These are phyloP conservation scores for Drusus annulatus DNA, from an alignment of 1,140 invertebrate species.

Conservation along the genomic window DNA sequence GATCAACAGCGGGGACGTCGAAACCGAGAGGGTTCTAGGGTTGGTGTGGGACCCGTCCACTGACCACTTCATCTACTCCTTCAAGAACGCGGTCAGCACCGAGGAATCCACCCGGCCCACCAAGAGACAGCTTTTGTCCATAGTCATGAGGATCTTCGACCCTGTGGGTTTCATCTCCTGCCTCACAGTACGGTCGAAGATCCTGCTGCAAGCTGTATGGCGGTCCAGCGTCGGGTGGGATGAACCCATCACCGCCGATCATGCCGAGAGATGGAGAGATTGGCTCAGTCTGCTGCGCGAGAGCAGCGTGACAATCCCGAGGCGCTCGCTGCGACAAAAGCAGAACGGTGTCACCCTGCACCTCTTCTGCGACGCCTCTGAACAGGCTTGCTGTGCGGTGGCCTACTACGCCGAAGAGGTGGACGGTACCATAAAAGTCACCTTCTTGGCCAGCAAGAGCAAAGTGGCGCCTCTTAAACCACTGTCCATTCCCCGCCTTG, in stretches of 20 bases:
- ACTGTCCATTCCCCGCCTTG: too few relatives aligned
- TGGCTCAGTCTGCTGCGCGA: conserved; percentile 34
- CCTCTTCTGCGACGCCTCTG: conserved; percentile 18
- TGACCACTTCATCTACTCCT: neutral
- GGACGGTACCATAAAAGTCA: too few relatives aligned
- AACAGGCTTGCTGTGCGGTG: conserved; percentile 1
- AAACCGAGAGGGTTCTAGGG: neutral
- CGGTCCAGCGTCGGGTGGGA: conserved; percentile 63
- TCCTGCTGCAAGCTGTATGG: conserved; percentile 65
- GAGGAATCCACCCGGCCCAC: conserved; percentile 47
- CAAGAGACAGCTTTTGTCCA: conserved; percentile 59
- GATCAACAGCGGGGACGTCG: neutral
- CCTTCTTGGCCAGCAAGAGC: too few relatives aligned
- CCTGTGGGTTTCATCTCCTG: conserved; percentile 64
- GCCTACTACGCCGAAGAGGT: neutral
- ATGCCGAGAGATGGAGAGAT: conserved; percentile 42
- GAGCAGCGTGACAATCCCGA: neutral
- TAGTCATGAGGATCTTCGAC: conserved; percentile 63
- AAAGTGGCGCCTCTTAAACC: too few relatives aligned
- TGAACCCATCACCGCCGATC: conserved; percentile 48
- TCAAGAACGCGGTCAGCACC: neutral
- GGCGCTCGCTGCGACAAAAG: neutral
- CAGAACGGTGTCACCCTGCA: neutral
- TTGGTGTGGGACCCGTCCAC: neutral
- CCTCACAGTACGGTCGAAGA: conserved; percentile 63